Conservation (phyloP, 92 coral and sea anemone genomes). For the Meandrina meandrites region DNA sequence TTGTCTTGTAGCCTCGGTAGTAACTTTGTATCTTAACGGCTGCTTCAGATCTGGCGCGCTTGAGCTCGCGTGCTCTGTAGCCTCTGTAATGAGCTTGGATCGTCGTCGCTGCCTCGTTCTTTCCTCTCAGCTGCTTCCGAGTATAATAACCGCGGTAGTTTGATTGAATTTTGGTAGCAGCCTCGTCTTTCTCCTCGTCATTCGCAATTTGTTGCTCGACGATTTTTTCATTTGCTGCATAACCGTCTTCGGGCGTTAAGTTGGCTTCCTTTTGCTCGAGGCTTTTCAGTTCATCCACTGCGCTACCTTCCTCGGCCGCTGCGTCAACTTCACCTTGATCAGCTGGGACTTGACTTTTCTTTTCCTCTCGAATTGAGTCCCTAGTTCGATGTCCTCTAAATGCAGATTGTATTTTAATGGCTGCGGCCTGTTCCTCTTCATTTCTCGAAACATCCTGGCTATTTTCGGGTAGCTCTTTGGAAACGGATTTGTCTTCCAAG, state of each 20-base stretch:
- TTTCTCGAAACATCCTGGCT: not conserved
- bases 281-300: not conserved
- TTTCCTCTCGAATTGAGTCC: conserved; percentile 46
- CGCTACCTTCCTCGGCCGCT: not conserved
- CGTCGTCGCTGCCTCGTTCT: conserved; percentile 57
- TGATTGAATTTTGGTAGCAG: conserved; percentile 78
- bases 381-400: conserved; percentile 62
- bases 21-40: conserved; percentile 54
- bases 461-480: not conserved
- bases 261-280: not conserved
- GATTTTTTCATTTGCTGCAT: not conserved
- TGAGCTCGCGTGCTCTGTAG: conserved; percentile 26
- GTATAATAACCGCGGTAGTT: conserved; percentile 76
- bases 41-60: conserved; percentile 35
- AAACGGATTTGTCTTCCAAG: not conserved
- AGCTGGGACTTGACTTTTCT: not conserved
- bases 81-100: conserved; percentile 73
- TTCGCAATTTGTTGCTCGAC: not conserved
- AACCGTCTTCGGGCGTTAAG: not conserved
- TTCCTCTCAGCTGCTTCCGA: conserved; percentile 43
- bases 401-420: conserved; percentile 57
- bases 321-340: not conserved
- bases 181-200: conserved; percentile 23
- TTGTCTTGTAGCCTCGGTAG: conserved; percentile 60
- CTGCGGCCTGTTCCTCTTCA: conserved; percentile 75